A percentile compares a stretch with the other conserved stretches of the same genome.
Evolutionary conservation across 2,888 invertebrate species (phyloP).

Genomic region (Pollenia amentaria): DNA sequence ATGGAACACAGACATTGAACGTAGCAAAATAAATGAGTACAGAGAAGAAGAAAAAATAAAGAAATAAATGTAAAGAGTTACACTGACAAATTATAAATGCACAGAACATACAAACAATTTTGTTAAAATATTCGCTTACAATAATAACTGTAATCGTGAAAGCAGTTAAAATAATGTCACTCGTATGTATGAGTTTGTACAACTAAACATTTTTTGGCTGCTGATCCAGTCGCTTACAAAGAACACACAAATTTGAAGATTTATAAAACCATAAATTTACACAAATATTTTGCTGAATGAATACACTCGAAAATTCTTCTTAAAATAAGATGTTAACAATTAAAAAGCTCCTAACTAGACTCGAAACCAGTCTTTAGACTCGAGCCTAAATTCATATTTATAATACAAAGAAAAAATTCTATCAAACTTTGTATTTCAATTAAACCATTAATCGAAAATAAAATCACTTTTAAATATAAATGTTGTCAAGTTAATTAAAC

Average conservation of each 20-base stretch:
- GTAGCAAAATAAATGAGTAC: neutral
- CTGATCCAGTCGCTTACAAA: neutral
- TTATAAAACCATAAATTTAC: neutral
- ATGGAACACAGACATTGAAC: neutral
- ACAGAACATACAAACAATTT: constrained; percentile 66
- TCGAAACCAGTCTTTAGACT: no score
- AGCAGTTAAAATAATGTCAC: constrained; percentile 59
- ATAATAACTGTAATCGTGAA: constrained; percentile 67
- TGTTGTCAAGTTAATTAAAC: no score
- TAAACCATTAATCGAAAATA: no score
- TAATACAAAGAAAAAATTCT: no score
- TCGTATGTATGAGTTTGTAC: constrained; percentile 4
- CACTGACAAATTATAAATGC: constrained; percentile 64
- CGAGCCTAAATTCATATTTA: no score
- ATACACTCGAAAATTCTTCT: constrained; percentile 2
- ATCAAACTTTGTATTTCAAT: no score
- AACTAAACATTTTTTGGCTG: neutral
- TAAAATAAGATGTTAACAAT: no score
- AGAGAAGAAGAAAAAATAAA: neutral
- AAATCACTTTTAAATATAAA: no score
- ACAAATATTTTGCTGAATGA: neutral
- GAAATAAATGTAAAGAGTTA: constrained; percentile 44
- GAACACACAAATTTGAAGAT: neutral
- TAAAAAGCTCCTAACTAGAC: no score
- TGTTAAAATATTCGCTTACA: constrained; percentile 67